These are phyloP conservation scores for Drusus annulatus DNA, from an alignment of 1,140 invertebrate species.

Conservation along the genomic window DNA sequence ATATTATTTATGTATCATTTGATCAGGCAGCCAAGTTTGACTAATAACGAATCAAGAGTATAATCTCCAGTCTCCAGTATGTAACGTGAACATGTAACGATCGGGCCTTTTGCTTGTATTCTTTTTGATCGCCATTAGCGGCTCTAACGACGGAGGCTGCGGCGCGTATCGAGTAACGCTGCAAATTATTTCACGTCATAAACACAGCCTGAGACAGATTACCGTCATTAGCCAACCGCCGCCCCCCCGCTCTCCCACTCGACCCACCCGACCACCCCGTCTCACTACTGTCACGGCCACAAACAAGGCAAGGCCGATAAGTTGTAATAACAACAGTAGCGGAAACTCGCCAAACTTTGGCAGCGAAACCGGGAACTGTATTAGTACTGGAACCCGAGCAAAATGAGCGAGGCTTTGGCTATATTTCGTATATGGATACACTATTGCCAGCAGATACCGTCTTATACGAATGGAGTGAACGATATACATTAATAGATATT, in stretches of 20 bases:
- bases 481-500: too few species aligned
- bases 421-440: not conserved
- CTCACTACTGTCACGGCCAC: conserved; percentile 35
- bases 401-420: not conserved
- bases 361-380: conserved; percentile 10
- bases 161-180: conserved; percentile 49
- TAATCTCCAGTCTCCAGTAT: not conserved
- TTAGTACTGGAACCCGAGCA: not conserved
- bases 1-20: too few species aligned
- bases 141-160: conserved; percentile 48
- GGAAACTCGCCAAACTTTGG: conserved; percentile 25
- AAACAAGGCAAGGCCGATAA: conserved; percentile 43
- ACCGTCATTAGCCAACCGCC: conserved; percentile 52
- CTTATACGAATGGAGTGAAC: too few species aligned
- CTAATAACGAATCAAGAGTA: not conserved
- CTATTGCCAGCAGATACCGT: not conserved
- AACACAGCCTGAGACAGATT: conserved; percentile 55
- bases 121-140: conserved; percentile 39
- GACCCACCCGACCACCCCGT: not conserved
- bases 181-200: conserved; percentile 57
- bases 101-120: conserved; percentile 12
- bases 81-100: conserved; percentile 12
- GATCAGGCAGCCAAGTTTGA: too few species aligned
- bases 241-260: conserved; percentile 4
- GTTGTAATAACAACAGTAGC: conserved; percentile 43